Percentiles rank a stretch among this genome's conserved stretches.
These are phyloP conservation scores for Ethmia dodecea DNA, from an alignment of 2,888 invertebrate genomes.

Conservation along the genomic window DNA sequence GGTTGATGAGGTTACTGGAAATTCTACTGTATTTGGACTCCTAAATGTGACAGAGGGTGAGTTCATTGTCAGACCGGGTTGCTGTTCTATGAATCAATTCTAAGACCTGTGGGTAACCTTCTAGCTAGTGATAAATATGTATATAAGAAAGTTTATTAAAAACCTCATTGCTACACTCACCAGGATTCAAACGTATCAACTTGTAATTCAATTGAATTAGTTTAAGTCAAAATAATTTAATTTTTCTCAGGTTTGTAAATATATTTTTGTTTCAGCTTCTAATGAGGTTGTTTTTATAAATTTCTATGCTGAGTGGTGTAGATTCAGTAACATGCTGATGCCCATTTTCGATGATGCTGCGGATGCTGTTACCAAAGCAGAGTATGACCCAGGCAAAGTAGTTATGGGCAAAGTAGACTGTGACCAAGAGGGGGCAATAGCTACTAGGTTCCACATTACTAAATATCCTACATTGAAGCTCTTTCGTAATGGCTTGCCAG, in stretches of 20 bases:
- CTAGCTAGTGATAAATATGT: too few species aligned
- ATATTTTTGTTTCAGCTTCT: slow-evolving; percentile 82
- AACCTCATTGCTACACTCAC: too few species aligned
- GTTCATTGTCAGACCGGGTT: too few species aligned
- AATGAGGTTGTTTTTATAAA: slow-evolving; percentile 99
- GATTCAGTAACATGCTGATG: slow-evolving; percentile 97
- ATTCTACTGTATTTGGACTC: too few species aligned
- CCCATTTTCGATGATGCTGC: slow-evolving; percentile 98
- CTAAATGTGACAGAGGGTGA: too few species aligned
- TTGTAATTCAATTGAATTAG: too few species aligned
- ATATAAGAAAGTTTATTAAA: too few species aligned
- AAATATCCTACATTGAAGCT: slow-evolving; percentile 99
- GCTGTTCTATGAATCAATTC: too few species aligned
- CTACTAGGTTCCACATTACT: slow-evolving; percentile 95
- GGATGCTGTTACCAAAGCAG: slow-evolving; percentile 87
- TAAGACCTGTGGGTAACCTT: too few species aligned
- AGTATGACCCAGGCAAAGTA: slow-evolving; percentile 89
- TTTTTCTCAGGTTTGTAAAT: not conserved
- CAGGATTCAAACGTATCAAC: too few species aligned
- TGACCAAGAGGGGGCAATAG: slow-evolving; percentile 92
- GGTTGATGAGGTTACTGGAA: too few species aligned
- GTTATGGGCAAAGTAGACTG: slow-evolving; percentile 98
- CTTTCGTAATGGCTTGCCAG: slow-evolving; percentile 92
- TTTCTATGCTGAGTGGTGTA: slow-evolving; percentile 99
- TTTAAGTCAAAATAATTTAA: too few species aligned